Evolutionary conservation across 2,888 invertebrate species (phyloP).

Genomic region (Polydrusus cervinus): DNA sequence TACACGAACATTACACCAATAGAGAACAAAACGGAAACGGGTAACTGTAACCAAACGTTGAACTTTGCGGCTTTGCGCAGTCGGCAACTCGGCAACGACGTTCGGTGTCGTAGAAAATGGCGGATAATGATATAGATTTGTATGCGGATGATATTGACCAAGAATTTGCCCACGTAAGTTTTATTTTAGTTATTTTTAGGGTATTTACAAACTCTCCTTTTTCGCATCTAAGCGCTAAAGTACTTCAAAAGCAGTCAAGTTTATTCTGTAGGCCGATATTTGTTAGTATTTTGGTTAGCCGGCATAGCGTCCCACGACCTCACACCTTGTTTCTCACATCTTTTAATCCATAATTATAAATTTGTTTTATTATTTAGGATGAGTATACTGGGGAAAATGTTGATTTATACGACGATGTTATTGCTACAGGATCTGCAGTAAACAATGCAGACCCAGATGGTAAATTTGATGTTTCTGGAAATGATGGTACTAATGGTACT

Average conservation of each 20-base stretch:
- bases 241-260: not conserved
- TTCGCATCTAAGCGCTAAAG: not conserved
- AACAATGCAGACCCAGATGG: conserved; percentile 74
- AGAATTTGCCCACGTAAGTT: conserved; percentile 86
- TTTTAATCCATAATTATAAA: conserved; percentile 20
- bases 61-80: too few relatives aligned
- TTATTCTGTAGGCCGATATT: not conserved
- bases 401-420: conserved; percentile 96
- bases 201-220: not conserved
- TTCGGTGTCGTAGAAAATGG: conserved; percentile 77
- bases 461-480: conserved; percentile 36
- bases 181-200: conserved; percentile 21
- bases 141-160: conserved; percentile 97
- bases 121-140: conserved; percentile 97
- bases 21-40: too few relatives aligned
- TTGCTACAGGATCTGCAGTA: conserved; percentile 83
- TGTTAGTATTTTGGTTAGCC: conserved; percentile 20
- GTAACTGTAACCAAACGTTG: too few relatives aligned
- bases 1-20: too few relatives aligned
- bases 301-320: conserved; percentile 34
- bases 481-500: conserved; percentile 76
- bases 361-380: conserved; percentile 73
- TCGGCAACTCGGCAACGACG: too few relatives aligned
- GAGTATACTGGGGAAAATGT: conserved; percentile 91
- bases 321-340: conserved; percentile 13